Evolutionary conservation across 92 coral and sea anemone species (phyloP).

Genomic region (Porites rus): DNA sequence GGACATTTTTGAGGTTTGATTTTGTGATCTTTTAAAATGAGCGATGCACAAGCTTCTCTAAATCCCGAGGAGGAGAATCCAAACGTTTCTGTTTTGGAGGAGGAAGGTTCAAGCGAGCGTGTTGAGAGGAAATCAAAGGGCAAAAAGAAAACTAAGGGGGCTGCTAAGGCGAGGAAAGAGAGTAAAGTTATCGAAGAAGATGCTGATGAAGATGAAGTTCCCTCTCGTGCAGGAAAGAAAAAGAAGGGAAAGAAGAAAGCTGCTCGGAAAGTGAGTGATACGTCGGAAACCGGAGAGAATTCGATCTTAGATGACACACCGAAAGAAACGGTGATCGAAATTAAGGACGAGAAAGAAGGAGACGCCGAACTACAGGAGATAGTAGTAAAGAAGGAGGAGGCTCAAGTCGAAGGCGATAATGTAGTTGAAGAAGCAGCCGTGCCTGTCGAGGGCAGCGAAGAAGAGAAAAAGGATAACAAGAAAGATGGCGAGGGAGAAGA

Average conservation of each 20-base stretch:
- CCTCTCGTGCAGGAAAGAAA: conserved; percentile 35
- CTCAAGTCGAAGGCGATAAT: conserved; percentile 5
- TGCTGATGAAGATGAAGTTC: conserved; percentile 8
- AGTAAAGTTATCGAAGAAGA: neutral
- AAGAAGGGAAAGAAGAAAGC: conserved; percentile 55
- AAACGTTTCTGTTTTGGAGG: neutral
- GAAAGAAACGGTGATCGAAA: conserved; percentile 44
- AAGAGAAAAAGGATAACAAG: conserved; percentile 50
- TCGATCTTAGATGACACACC: conserved; percentile 21
- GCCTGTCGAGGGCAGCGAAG: conserved; percentile 28
- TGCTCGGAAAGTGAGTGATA: neutral
- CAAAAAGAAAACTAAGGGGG: conserved; percentile 31
- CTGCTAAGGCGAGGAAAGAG: conserved; percentile 29
- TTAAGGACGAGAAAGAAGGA: conserved; percentile 41
- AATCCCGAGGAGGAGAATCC: conserved; percentile 4
- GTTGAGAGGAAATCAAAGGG: conserved; percentile 35
- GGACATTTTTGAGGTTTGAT: conserved; percentile 8
- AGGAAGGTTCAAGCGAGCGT: conserved; percentile 13
- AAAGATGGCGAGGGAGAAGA: conserved; percentile 33
- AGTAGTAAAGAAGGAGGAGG: conserved; percentile 23
- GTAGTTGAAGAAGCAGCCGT: conserved; percentile 2
- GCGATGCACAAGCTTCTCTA: conserved; percentile 20
- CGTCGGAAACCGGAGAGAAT: conserved; percentile 3
- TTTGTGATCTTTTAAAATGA: conserved; percentile 14
- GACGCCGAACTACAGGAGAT: conserved; percentile 48